Evolutionary conservation across 2,888 invertebrate species (phyloP), one percentile per base, ranked within the genome.

Genomic region (Polyommatus iphigenia): DNA sequence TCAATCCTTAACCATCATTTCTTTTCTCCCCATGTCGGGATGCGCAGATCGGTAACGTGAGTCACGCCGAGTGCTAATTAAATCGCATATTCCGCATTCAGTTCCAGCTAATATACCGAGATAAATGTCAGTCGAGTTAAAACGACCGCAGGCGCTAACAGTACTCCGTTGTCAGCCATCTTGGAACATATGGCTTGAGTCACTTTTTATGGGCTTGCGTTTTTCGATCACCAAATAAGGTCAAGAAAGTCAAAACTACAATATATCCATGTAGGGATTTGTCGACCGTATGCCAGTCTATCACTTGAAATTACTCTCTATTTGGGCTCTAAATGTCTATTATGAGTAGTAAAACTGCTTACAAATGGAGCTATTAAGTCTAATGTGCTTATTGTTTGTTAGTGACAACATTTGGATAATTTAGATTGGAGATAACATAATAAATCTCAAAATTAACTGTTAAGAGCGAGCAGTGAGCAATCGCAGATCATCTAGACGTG

Each of bases 201-300:
- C 75, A 75, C 50, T 75, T 75, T 75, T 54, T 75, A 75, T 75
- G 50, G 75, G 18, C 73, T 73, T 73, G 73, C 15, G 18, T 24
- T 75, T 75, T 75, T 75, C 41, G 75, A 50, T 50, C 50, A 29
- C 75, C 75, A 75, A 75, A 75, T 75, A 75, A 46, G 75, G 75
- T 50, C 75, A 75, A 50, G 75, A 75, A 75, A 54, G 75, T 75
- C 75, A 75, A 75, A 75, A 75, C 50, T 50, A 29, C 50, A 29
- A 75, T 75, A 50, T 75, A 18, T 15, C 75, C 54, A 50, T 54
- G 18, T 73, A 73, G 4, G 73, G 46, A 29, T 73, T 75, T 24
- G 75, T 50, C 50, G 75, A 46, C n/a, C 7, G 54, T 75, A 15
- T 75, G 67, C 29, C 5, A 32, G 67, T 67, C 67, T 29, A 67